These are phyloP conservation scores for Pocillopora verrucosa DNA, from an alignment of 64 coral and sea anemone genomes.

Conservation along the genomic window DNA sequence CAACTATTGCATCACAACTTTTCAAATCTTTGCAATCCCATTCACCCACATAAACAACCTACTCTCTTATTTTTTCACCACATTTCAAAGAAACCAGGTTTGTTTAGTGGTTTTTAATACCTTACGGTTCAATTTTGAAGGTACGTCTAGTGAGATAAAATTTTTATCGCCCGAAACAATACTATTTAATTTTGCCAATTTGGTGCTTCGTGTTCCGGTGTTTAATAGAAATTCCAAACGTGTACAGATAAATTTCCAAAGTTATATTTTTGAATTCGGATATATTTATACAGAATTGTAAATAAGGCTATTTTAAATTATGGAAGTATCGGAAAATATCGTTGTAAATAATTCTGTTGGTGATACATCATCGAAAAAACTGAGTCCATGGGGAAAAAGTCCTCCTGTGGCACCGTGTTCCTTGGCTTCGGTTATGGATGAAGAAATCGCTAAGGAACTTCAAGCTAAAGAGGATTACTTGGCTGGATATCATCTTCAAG, in stretches of 20 bases:
- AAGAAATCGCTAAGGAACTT: conserved; percentile 91
- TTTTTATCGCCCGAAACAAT: neutral
- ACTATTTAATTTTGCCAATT: neutral
- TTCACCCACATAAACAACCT: neutral
- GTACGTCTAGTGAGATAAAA: neutral
- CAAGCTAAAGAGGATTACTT: conserved; percentile 72
- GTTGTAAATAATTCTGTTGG: conserved; percentile 50
- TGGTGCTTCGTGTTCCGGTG: neutral
- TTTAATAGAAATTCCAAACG: neutral
- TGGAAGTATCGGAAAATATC: conserved; percentile 85
- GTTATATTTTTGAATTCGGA: neutral
- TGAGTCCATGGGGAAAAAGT: conserved; percentile 77
- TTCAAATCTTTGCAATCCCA: neutral
- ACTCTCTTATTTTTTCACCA: neutral
- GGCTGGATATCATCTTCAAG: conserved; percentile 2
- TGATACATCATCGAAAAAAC: neutral
- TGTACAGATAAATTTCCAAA: neutral
- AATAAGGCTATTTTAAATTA: conserved; percentile 56
- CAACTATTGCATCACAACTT: neutral
- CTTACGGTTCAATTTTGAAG: neutral
- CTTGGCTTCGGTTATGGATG: conserved; percentile 83
- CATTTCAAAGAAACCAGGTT: neutral
- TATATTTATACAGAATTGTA: conserved; percentile 22
- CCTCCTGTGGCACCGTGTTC: conserved; percentile 45
- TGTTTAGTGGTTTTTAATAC: neutral